Base-by-base conservation (phyloP, 2,797 vertebrate genomes). In the Takifugu ocellatus region DNA sequence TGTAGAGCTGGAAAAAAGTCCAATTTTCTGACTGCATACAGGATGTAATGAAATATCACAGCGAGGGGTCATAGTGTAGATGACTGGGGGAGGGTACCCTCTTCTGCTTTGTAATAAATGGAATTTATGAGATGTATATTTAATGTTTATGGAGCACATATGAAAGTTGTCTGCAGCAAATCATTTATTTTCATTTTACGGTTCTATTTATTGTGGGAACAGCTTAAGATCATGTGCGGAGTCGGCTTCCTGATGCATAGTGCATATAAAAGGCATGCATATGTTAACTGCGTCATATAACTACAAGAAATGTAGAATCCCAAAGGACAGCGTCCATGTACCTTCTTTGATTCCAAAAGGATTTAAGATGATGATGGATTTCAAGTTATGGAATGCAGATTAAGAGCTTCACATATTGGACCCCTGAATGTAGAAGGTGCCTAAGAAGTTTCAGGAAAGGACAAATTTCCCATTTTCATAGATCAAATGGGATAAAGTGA, bases 21-120 rank as follows among this genome's bases (percentile, higher is more conserved):
- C 51, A 66, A 66, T 65, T 66, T 74, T 72, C 63, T 61, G 54
- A 72, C 67, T 72, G 68, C 66, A 69, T 65, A 54, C 65, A 53
- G 75, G 69, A 79, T 67, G 72, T 81, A 85, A 85, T 85, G 58
- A 61, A 75, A 79, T 79, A 81, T 71, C 74, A 59, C 72, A 78
- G 81, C 68, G 52, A 54, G 72, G 61, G 74, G 72, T 74, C 65
- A 65, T 43, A 49, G 61, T 72, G 68, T 68, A 42, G 70, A 44
- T 76, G 63, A 61, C 46, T 25, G 47, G 63, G 49, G 49, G 51
- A 67, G 73, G 68, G 68, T 80, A 43, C 76, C 84, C 81, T 70
- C 49, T 57, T 63, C 72, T 51, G 46, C 45, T 68, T 64, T 54
- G 62, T 79, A 79, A 73, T 82, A 77, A 82, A 86, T 79, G 29